Conservation (phyloP, 2,888 invertebrate genomes). For the Alviniconcha strummeri region DNA sequence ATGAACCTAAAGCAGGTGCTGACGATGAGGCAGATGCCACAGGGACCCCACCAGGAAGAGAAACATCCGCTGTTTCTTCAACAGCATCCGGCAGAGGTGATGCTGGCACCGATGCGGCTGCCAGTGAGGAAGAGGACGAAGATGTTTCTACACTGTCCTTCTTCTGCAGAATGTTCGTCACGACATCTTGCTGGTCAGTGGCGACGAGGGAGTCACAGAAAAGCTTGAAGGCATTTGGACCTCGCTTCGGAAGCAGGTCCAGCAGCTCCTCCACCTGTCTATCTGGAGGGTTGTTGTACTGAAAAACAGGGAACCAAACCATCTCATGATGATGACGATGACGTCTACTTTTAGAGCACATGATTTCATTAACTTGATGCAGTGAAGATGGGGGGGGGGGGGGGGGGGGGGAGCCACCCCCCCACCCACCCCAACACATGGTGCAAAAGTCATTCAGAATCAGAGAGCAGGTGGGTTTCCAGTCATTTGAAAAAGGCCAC, state of each 20-base stretch:
- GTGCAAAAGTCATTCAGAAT: no score
- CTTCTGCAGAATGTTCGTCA: slow-evolving; percentile 32
- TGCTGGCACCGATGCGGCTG: slow-evolving; percentile 6
- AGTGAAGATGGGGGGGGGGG: no score
- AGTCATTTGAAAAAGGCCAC: no score
- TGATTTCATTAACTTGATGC: no score
- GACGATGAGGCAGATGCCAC: neutral
- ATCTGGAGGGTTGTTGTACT: slow-evolving; percentile 53
- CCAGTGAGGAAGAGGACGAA: slow-evolving; percentile 1
- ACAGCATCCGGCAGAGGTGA: neutral
- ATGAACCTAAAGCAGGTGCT: slow-evolving; percentile 12
- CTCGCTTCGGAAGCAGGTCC: slow-evolving; percentile 52
- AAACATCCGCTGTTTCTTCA: slow-evolving; percentile 5
- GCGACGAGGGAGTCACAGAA: slow-evolving; percentile 64
- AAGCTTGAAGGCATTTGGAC: slow-evolving; percentile 55
- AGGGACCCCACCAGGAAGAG: neutral
- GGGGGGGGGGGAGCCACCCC: no score
- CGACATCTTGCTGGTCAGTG: slow-evolving; percentile 58
- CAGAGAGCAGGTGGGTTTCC: no score
- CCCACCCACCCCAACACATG: no score
- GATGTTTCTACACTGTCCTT: slow-evolving; percentile 13
- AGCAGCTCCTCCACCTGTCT: slow-evolving; percentile 61
- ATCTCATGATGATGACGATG: no score
- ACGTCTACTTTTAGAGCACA: no score
- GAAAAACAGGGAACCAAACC: slow-evolving; percentile 33